These are phyloP conservation scores for Polydrusus cervinus DNA, from an alignment of 2,888 invertebrate genomes.

Conservation along the genomic window DNA sequence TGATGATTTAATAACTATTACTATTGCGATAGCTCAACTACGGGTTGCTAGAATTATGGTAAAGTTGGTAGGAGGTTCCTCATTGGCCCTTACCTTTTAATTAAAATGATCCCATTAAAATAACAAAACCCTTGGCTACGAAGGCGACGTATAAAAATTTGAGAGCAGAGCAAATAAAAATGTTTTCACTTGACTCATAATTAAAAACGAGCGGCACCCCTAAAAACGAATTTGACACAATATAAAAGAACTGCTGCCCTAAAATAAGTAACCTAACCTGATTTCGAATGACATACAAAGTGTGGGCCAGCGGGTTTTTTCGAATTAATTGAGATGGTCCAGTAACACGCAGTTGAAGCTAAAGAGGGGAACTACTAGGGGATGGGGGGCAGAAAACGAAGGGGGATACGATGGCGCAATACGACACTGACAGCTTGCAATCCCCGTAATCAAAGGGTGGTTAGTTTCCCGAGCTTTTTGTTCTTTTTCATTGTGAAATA, in stretches of 20 bases:
- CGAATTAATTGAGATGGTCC: constrained; percentile 58
- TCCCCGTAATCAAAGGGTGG: constrained; percentile 58
- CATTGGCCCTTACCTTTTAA: not conserved
- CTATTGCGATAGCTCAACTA: too few species aligned
- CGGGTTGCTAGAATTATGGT: too few species aligned
- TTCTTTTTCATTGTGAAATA: constrained; percentile 59
- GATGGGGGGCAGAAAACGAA: constrained; percentile 33
- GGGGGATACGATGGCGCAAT: constrained; percentile 42
- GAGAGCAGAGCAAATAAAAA: constrained; percentile 14
- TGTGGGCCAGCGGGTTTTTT: constrained; percentile 53
- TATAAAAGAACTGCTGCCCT: constrained; percentile 36
- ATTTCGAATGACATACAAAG: constrained; percentile 57
- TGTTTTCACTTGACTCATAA: constrained; percentile 19
- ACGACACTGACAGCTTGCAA: constrained; percentile 59
- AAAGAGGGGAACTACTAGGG: constrained; percentile 31
- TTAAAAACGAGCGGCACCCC: constrained; percentile 19
- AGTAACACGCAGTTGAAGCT: constrained; percentile 56
- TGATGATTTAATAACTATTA: too few species aligned
- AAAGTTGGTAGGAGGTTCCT: too few species aligned
- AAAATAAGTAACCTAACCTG: constrained; percentile 53
- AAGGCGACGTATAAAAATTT: constrained; percentile 6
- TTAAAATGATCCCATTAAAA: not conserved
- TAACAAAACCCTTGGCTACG: not conserved
- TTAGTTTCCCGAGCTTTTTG: constrained; percentile 58
- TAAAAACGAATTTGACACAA: constrained; percentile 28